phyloP scores from a whole-genome alignment of 2,888 invertebrate genomes.

The Gibbula magus region DNA sequence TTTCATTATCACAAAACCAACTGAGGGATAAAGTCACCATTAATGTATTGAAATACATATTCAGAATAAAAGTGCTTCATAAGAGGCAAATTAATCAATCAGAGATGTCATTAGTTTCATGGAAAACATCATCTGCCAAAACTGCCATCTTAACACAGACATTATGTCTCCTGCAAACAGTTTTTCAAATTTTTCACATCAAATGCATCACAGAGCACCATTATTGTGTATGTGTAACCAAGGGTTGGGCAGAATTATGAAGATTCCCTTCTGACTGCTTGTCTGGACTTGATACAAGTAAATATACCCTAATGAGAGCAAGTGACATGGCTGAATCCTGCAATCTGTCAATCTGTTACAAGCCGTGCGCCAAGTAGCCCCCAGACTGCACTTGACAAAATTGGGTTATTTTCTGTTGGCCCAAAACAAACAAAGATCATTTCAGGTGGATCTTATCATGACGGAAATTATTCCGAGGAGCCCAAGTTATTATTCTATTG shows the following conservation, averaged over 20 bases:
- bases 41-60: not conserved
- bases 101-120: not conserved
- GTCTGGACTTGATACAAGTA: constrained; percentile 4
- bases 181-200: not conserved
- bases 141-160: not conserved
- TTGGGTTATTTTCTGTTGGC: not conserved
- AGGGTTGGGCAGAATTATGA: not conserved
- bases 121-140: constrained; percentile 17
- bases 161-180: constrained; percentile 10
- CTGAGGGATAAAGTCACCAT: not conserved
- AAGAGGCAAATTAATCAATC: constrained; percentile 2
- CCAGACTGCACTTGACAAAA: constrained; percentile 15
- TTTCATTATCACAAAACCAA: too few relatives aligned
- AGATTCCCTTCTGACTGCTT: not conserved
- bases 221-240: constrained; percentile 15
- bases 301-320: not conserved
- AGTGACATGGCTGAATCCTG: not conserved
- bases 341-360: constrained; percentile 18
- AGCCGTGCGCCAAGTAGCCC: constrained; percentile 6
- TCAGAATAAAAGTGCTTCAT: not conserved
- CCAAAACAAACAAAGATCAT: constrained; percentile 3
- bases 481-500: too few relatives aligned
- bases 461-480: too few relatives aligned
- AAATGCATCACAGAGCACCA: not conserved
- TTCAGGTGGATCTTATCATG: not conserved